Percentiles rank a stretch among this genome's conserved stretches.
phyloP scores from a whole-genome alignment of 1,140 invertebrate genomes.

The Tetramorium parvispinum region DNA sequence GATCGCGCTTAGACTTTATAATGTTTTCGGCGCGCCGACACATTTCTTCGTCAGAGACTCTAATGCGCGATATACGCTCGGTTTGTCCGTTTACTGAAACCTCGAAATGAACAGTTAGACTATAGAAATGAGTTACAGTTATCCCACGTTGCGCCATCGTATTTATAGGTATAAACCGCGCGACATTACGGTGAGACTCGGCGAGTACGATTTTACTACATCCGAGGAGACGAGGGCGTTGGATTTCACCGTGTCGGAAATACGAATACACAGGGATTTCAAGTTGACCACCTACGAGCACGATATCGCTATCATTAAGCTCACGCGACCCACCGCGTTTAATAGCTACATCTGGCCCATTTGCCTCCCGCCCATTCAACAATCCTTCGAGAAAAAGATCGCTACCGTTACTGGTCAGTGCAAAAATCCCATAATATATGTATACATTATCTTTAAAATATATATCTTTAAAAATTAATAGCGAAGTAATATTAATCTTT shows the following conservation, averaged over 20 bases:
- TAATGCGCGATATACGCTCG: background rate
- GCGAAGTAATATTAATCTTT: background rate
- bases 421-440: slow-evolving; percentile 25
- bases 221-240: slow-evolving; percentile 88
- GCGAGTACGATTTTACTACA: slow-evolving; percentile 91
- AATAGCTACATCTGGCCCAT: slow-evolving; percentile 94
- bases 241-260: slow-evolving; percentile 89
- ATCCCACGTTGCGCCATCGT: background rate
- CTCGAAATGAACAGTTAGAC: slow-evolving; percentile 42
- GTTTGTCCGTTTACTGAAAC: slow-evolving; percentile 2
- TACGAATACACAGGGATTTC: slow-evolving; percentile 89
- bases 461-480: background rate
- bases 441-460: background rate
- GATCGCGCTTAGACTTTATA: slow-evolving; percentile 42
- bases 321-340: slow-evolving; percentile 89
- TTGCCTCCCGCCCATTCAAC: slow-evolving; percentile 90
- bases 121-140: slow-evolving; percentile 26
- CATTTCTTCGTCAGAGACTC: background rate
- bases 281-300: slow-evolving; percentile 89
- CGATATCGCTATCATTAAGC: slow-evolving; percentile 93
- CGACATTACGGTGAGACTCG: slow-evolving; percentile 90
- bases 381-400: slow-evolving; percentile 88
- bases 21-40: background rate
- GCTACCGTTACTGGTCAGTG: slow-evolving; percentile 89
- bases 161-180: slow-evolving; percentile 86